Conservation (phyloP, 2,797 vertebrate genomes). For the Micrastur ruficollis region DNA sequence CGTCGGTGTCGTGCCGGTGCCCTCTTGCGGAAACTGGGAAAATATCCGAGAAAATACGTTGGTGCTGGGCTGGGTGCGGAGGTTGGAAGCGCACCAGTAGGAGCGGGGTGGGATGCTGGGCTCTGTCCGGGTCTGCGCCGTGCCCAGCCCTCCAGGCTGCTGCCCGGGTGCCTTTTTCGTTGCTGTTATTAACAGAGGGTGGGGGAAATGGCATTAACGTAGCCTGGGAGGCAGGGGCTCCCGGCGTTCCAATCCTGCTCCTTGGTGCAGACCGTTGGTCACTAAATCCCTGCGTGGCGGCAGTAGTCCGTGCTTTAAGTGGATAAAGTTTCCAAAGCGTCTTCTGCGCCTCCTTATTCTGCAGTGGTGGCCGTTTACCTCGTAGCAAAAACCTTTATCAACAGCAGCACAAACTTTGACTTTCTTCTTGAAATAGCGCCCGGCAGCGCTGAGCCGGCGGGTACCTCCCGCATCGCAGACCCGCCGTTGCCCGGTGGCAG, state of each 20-base stretch:
- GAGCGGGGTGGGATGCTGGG: neutral
- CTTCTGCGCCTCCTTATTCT: neutral
- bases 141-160: neutral
- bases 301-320: neutral
- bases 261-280: too few species aligned
- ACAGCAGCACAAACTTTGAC: neutral
- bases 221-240: neutral
- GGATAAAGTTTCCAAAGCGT: neutral
- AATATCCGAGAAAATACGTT: neutral
- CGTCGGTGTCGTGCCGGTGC: slow-evolving; percentile 29
- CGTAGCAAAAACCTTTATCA: neutral
- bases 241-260: neutral
- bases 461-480: neutral
- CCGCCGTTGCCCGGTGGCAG: accelerated
- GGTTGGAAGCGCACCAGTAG: neutral
- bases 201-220: neutral
- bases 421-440: neutral
- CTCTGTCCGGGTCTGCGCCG: accelerated
- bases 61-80: neutral
- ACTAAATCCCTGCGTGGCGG: neutral
- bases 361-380: neutral
- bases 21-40: slow-evolving; percentile 64
- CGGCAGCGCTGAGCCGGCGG: accelerated
- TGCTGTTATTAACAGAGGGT: neutral
- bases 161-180: neutral